Evolutionary conservation across 2,888 invertebrate genomes (phyloP).

Genomic region (Drosophila nr. perissopoda): DNA sequence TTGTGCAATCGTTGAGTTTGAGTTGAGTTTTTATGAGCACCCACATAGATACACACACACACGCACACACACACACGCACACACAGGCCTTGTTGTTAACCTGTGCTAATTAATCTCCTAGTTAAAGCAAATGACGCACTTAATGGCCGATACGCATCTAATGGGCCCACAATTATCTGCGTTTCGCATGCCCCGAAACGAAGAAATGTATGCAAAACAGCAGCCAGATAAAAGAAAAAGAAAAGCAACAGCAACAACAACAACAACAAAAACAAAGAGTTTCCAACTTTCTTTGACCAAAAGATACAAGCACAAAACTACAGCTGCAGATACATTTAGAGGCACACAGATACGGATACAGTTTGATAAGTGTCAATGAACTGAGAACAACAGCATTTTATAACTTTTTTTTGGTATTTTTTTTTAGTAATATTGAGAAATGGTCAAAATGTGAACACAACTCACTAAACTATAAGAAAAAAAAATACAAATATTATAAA

Average conservation of each 20-base stretch:
- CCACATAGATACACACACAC: conserved; percentile 70
- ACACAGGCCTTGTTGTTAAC: conserved; percentile 48
- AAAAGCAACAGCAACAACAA: background rate
- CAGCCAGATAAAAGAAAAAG: conserved; percentile 1
- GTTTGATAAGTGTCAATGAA: conserved; percentile 67
- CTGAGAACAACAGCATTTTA: conserved; percentile 28
- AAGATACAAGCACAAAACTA: conserved; percentile 33
- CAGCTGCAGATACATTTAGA: conserved; percentile 21
- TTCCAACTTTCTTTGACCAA: conserved; percentile 68
- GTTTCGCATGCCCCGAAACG: conserved; percentile 59
- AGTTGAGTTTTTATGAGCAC: conserved; percentile 61
- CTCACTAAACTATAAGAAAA: conserved; percentile 29
- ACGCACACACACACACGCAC: conserved; percentile 63
- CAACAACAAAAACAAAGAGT: conserved; percentile 50
- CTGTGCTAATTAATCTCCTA: conserved; percentile 75
- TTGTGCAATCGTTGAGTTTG: conserved; percentile 30
- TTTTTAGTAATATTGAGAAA: conserved; percentile 62
- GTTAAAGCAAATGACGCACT: conserved; percentile 65
- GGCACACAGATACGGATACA: conserved; percentile 35
- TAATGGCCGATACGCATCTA: conserved; percentile 75
- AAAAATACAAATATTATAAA: conserved; percentile 36
- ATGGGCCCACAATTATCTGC: conserved; percentile 70
- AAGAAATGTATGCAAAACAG: conserved; percentile 64
- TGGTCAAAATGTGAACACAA: conserved; percentile 40
- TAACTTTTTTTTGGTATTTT: background rate